Evolutionary conservation across 92 coral and sea anemone genomes (phyloP).

Genomic region (Bergia puertoricense): DNA sequence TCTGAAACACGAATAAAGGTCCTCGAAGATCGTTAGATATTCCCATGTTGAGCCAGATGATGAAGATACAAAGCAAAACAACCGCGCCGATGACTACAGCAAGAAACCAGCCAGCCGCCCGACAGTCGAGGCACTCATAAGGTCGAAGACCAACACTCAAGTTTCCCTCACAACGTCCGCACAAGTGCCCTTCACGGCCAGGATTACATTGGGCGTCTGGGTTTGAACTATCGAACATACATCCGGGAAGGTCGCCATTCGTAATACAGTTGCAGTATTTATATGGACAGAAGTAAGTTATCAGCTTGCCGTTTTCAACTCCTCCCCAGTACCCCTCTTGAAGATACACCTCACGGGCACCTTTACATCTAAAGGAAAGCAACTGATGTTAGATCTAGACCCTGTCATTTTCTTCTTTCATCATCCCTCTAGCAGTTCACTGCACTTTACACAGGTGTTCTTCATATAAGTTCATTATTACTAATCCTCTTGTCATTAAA

Average conservation of each 20-base stretch:
- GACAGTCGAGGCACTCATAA: slow-evolving; percentile 65
- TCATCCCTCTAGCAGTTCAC: not conserved
- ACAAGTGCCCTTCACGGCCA: slow-evolving; percentile 76
- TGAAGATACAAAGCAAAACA: slow-evolving; percentile 58
- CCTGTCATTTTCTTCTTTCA: not conserved
- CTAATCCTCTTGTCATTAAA: too few relatives aligned
- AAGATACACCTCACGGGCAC: slow-evolving; percentile 67
- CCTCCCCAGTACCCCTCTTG: slow-evolving; percentile 96
- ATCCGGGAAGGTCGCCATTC: slow-evolving; percentile 61
- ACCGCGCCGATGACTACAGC: slow-evolving; percentile 60
- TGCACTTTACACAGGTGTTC: too few relatives aligned
- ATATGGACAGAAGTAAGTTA: slow-evolving; percentile 84
- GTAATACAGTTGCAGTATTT: slow-evolving; percentile 73
- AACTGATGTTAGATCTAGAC: too few relatives aligned
- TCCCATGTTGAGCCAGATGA: slow-evolving; percentile 87
- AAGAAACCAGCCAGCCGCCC: slow-evolving; percentile 60
- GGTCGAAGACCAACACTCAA: slow-evolving; percentile 75
- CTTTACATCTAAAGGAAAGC: slow-evolving; percentile 59
- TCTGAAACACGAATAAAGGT: slow-evolving; percentile 92
- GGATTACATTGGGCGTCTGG: slow-evolving; percentile 67
- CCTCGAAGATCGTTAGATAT: slow-evolving; percentile 95
- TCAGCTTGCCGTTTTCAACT: slow-evolving; percentile 60
- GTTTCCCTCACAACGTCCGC: slow-evolving; percentile 74
- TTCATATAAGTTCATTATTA: too few relatives aligned
- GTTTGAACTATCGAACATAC: slow-evolving; percentile 67